A percentile compares a stretch with the other conserved stretches of the same genome.
phyloP scores from a whole-genome alignment of 35 echinoderm and acorn worm genomes.

The Heliocidaris tuberculata region DNA sequence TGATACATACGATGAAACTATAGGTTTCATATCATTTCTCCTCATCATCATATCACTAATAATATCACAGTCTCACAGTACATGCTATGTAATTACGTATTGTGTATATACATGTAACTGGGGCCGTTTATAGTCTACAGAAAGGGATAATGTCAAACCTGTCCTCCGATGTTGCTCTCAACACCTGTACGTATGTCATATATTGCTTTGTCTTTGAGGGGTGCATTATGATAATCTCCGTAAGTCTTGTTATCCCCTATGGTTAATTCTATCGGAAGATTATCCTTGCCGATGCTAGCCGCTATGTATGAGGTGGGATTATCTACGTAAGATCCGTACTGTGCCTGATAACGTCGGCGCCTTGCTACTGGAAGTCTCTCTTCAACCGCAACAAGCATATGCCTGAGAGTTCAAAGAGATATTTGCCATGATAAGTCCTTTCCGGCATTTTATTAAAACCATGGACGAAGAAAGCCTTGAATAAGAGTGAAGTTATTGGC shows the following conservation, averaged over 20 bases:
- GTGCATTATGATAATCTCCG: slow-evolving; percentile 72
- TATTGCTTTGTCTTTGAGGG: slow-evolving; percentile 47
- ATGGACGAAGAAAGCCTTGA: no score
- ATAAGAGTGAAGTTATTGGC: no score
- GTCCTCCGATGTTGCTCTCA: slow-evolving; percentile 37
- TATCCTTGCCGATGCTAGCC: slow-evolving; percentile 50
- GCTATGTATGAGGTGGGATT: slow-evolving; percentile 61
- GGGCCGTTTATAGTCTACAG: no score
- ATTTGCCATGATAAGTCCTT: background rate
- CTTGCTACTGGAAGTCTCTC: background rate
- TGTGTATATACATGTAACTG: no score
- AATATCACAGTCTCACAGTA: no score
- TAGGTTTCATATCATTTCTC: no score
- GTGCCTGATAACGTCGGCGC: slow-evolving; percentile 16
- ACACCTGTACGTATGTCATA: slow-evolving; percentile 67
- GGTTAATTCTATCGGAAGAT: slow-evolving; percentile 48
- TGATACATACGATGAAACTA: no score
- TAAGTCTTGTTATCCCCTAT: slow-evolving; percentile 72
- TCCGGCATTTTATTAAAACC: no score
- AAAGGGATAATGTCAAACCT: background rate
- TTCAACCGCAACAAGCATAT: background rate
- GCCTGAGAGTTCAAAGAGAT: slow-evolving; percentile 10
- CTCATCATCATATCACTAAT: no score
- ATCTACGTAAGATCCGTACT: background rate
- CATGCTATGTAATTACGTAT: no score